These are phyloP conservation scores for Mactra quadrangularis DNA, from an alignment of 1,140 invertebrate species.

Conservation along the genomic window DNA sequence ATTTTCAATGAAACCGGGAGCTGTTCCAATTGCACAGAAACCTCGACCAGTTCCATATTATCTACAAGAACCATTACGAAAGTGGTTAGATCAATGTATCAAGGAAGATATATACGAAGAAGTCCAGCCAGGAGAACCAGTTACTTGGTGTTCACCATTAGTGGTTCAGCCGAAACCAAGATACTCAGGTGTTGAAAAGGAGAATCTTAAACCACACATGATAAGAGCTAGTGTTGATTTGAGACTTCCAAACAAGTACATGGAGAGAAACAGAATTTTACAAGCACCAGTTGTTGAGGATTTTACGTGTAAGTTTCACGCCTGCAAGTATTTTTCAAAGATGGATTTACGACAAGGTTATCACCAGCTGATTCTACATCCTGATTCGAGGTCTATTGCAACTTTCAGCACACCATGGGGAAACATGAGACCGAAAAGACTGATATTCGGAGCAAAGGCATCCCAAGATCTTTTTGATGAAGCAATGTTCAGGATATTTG, in stretches of 20 bases:
- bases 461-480: conserved; percentile 65
- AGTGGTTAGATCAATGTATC: conserved; percentile 24
- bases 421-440: conserved; percentile 38
- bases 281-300: conserved; percentile 53
- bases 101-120: conserved; percentile 33
- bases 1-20: conserved; percentile 34
- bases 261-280: conserved; percentile 51
- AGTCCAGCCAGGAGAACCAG: conserved; percentile 21
- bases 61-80: conserved; percentile 6
- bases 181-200: conserved; percentile 19
- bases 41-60: conserved; percentile 29
- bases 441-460: conserved; percentile 53
- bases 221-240: conserved; percentile 58
- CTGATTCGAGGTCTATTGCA: conserved; percentile 27
- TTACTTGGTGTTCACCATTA: conserved; percentile 38
- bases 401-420: conserved; percentile 49
- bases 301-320: conserved; percentile 47
- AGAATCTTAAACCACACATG: conserved; percentile 55
- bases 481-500: conserved; percentile 55
- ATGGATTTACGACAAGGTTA: conserved; percentile 54
- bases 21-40: conserved; percentile 41
- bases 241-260: conserved; percentile 50
- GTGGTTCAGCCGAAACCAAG: conserved; percentile 42
- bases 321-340: conserved; percentile 54
- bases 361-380: conserved; percentile 44